These are phyloP conservation scores for Embidobia sp. DNA, from an alignment of 2,888 invertebrate species.

Conservation along the genomic window DNA sequence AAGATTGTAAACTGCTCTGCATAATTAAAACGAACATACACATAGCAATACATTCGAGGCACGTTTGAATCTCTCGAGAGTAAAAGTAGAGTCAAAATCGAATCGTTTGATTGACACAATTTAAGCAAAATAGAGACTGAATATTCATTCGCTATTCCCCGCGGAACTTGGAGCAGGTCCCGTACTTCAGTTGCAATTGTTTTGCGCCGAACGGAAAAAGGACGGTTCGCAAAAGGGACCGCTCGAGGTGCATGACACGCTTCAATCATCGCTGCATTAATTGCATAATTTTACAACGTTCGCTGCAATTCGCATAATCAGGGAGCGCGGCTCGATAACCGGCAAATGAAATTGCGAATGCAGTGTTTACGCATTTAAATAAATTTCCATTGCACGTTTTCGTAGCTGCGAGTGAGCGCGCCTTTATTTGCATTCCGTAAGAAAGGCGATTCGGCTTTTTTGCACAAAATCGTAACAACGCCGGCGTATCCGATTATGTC, in stretches of 20 bases:
- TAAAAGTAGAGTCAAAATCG: slow-evolving; percentile 58
- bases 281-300: slow-evolving; percentile 48
- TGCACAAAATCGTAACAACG: slow-evolving; percentile 33
- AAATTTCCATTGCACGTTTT: slow-evolving; percentile 62
- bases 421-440: slow-evolving; percentile 61
- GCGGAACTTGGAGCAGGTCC: slow-evolving; percentile 1
- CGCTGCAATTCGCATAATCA: slow-evolving; percentile 35
- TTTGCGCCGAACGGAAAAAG: too few species aligned
- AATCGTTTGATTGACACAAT: slow-evolving; percentile 22
- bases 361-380: slow-evolving; percentile 65
- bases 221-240: neutral
- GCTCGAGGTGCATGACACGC: slow-evolving; percentile 38
- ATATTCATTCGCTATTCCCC: slow-evolving; percentile 39
- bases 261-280: slow-evolving; percentile 53
- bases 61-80: too few species aligned
- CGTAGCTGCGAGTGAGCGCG: neutral
- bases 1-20: too few species aligned
- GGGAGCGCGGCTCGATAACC: slow-evolving; percentile 14
- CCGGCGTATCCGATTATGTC: slow-evolving; percentile 33
- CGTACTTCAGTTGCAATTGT: slow-evolving; percentile 16
- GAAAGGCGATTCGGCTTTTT: slow-evolving; percentile 60
- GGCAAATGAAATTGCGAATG: slow-evolving; percentile 54
- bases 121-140: slow-evolving; percentile 23
- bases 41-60: too few species aligned
- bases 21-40: too few species aligned